Evolutionary conservation across 2,888 invertebrate species (phyloP), one percentile per base, ranked within the genome.

Genomic region (Tortrix viridana): DNA sequence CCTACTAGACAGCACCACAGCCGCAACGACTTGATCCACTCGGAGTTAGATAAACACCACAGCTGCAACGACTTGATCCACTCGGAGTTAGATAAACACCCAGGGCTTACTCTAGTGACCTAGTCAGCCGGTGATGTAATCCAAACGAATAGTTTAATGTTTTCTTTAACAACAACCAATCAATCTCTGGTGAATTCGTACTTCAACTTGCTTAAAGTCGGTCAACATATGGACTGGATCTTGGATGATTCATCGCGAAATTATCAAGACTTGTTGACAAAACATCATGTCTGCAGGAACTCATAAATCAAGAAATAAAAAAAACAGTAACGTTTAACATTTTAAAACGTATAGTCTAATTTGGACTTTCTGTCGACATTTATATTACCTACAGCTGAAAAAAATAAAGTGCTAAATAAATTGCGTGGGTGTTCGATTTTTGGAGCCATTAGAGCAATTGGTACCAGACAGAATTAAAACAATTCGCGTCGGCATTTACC

Each of bases 41-140:
- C 79, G 67, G 67, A 68, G 71, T 81, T 81, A 81, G 74, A 78
- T 81, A 80, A 80, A 76, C 71, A 70, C 65, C 67, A n/a, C 32
- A 32, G 12, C 32, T 32, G 9, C 32, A 32, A 12, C 32, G 32
- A 32, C 1, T 32, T 66, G 73, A 69, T 72, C 76, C 70, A 77
- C 65, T 74, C 79, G 67, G 67, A 68, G 71, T 81, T 81, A 81
- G 74, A 78, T 81, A 80, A 80, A 76, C 71, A 70, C 65, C 67
- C 67, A 69, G 73, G 74, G 72, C 72, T 74, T 69, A 71, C 63
- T 73, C 76, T 70, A 73, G 68, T 78, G 77, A 80, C 81, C 84
- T 72, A 77, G 74, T 80, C 74, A 72, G 69, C 75, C 74, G 68
- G 68, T 82, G 80, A 79, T 78, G 74, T 80, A 84, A 80, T 72